Conservation (phyloP, 2,888 invertebrate genomes). For the Drosophila dives region DNA sequence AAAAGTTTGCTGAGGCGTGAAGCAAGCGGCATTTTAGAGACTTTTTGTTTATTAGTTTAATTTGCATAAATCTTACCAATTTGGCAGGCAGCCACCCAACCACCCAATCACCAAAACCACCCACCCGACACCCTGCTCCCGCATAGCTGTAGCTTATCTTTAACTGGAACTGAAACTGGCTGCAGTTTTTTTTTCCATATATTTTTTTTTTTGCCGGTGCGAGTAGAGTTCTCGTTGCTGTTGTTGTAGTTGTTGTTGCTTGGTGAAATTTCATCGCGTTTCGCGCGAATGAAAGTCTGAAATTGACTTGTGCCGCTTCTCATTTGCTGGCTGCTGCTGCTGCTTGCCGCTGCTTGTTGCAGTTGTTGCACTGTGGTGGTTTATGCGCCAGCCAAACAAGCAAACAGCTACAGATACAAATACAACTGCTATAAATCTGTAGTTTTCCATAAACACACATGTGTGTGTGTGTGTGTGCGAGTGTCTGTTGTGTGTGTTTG, state of each 20-base stretch:
- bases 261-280: slow-evolving; percentile 82
- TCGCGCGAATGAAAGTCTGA: slow-evolving; percentile 83
- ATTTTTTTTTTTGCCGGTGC: slow-evolving; percentile 24
- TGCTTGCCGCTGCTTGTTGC: slow-evolving; percentile 28
- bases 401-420: slow-evolving; percentile 34
- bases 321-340: slow-evolving; percentile 60
- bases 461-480: slow-evolving; percentile 22
- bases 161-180: slow-evolving; percentile 40
- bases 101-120: slow-evolving; percentile 34
- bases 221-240: slow-evolving; percentile 41
- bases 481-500: slow-evolving; percentile 54
- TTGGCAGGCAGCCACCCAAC: slow-evolving; percentile 53
- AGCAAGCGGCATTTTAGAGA: slow-evolving; percentile 45
- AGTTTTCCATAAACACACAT: slow-evolving; percentile 43
- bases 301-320: slow-evolving; percentile 82
- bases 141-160: slow-evolving; percentile 7
- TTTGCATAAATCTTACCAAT: slow-evolving; percentile 74
- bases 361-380: slow-evolving; percentile 46
- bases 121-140: slow-evolving; percentile 10
- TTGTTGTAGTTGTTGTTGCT: slow-evolving; percentile 41
- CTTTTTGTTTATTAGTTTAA: slow-evolving; percentile 77
- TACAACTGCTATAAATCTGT: slow-evolving; percentile 22
- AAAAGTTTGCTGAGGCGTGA: slow-evolving; percentile 63
- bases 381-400: slow-evolving; percentile 61
- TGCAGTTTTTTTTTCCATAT: slow-evolving; percentile 16